A percentile compares a stretch with the other conserved stretches of the same genome.
These are phyloP conservation scores for Exocentrus adspersus DNA, from an alignment of 2,888 invertebrate genomes.

Conservation along the genomic window DNA sequence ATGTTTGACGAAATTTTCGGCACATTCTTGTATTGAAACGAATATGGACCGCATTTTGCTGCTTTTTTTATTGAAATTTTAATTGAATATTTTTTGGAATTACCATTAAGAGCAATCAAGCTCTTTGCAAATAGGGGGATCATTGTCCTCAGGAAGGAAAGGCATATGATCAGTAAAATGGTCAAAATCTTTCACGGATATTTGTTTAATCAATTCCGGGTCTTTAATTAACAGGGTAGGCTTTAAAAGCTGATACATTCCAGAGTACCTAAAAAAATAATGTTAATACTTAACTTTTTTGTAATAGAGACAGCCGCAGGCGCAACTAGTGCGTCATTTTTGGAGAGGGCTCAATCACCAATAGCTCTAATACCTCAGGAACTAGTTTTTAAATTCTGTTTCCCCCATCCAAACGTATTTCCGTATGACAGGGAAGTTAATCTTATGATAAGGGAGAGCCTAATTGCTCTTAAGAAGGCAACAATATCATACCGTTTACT, in stretches of 20 bases:
- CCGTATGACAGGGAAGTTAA: not conserved
- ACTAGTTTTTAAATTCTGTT: too few relatives aligned
- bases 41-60: constrained; percentile 58
- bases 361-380: too few relatives aligned
- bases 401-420: too few relatives aligned
- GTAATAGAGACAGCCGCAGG: not conserved
- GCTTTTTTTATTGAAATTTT: too few relatives aligned
- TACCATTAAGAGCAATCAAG: constrained; percentile 52
- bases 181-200: constrained; percentile 69
- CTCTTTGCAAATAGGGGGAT: constrained; percentile 65
- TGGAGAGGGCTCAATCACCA: too few relatives aligned
- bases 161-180: constrained; percentile 10
- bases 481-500: not conserved
- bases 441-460: not conserved
- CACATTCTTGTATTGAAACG: constrained; percentile 43
- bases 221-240: constrained; percentile 67
- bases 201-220: constrained; percentile 68
- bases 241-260: constrained; percentile 46
- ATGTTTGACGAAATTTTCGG: constrained; percentile 40
- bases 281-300: not conserved
- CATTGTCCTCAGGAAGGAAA: constrained; percentile 56
- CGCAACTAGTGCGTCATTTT: not conserved
- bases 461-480: not conserved
- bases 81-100: too few relatives aligned
- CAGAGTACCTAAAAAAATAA: constrained; percentile 47